Evolutionary conservation across 1,140 invertebrate species (phyloP).

Genomic region (Diorhabda sublineata): DNA sequence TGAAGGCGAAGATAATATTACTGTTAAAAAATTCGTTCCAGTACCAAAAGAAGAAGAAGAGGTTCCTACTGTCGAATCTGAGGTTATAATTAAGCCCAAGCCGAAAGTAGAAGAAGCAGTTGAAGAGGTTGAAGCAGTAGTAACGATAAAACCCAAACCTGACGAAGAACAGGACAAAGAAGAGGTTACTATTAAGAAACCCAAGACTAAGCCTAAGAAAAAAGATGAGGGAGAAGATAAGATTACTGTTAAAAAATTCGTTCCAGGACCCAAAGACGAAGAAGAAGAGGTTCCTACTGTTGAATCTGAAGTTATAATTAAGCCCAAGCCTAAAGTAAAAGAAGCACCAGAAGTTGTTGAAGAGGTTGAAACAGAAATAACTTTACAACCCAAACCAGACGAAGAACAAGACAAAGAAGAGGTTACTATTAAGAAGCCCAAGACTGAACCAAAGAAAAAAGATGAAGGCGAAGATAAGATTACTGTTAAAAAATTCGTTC

Average conservation of each 20-base stretch:
- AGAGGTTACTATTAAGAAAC: slow-evolving; percentile 33
- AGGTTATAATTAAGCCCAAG: slow-evolving; percentile 28
- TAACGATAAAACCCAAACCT: slow-evolving; percentile 38
- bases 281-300: slow-evolving; percentile 14
- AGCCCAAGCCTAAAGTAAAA: slow-evolving; percentile 7
- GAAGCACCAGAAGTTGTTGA: slow-evolving; percentile 19
- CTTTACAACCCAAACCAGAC: slow-evolving; percentile 15
- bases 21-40: slow-evolving; percentile 51
- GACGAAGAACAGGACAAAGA: slow-evolving; percentile 27
- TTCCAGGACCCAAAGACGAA: slow-evolving; percentile 46
- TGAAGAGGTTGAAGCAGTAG: slow-evolving; percentile 37
- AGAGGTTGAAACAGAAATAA: neutral
- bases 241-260: slow-evolving; percentile 44
- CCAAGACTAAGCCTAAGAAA: slow-evolving; percentile 24
- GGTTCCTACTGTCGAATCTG: slow-evolving; percentile 35
- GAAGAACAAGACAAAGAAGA: slow-evolving; percentile 22
- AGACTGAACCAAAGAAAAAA: slow-evolving; percentile 4
- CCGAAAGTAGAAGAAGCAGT: slow-evolving; percentile 26
- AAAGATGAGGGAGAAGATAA: slow-evolving; percentile 34
- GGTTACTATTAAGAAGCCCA: slow-evolving; percentile 28
- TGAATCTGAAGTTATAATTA: slow-evolving; percentile 27
- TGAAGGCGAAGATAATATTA: slow-evolving; percentile 50
- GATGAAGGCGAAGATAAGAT: slow-evolving; percentile 47
- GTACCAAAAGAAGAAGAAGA: slow-evolving; percentile 24
- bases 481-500: slow-evolving; percentile 53